Base-by-base conservation (phyloP, 2,888 invertebrate genomes). In the Leucophenga maculata region DNA sequence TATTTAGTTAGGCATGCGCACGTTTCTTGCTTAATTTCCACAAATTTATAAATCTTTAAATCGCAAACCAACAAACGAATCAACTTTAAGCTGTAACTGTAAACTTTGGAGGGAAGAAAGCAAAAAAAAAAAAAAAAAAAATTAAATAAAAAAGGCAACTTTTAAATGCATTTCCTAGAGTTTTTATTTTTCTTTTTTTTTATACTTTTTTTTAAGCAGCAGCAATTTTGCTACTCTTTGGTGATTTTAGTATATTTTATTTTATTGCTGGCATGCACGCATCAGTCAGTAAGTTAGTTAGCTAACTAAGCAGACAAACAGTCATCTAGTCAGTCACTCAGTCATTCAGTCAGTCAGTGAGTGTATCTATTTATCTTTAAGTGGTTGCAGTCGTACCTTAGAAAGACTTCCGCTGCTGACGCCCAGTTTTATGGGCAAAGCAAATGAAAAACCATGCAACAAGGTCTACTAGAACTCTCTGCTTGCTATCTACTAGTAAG, bases 381-480 rank as follows among this genome's bases (percentile, higher is more conserved):
- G 26, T 26, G 26, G 26, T 26, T 26, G 26, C 26, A 26, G 4
- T 26, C 26, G 39, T 6, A 39, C 39, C 11, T 39, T 39, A 39
- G 39, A 11, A 39, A 39, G 39, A 39, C 39, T 39, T 39, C 39
- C 39, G 39, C 39, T 39, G 39, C 39, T 39, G 8, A 39, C 82
- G 83, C 82, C 80, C 81, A 83, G 74, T 83, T 77, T 70, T 54
- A 54, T 79, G 78, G 80, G 73, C 74, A 31, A 39, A 66, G 39
- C 52, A 65, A 60, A 69, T 20, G 60, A 72, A 72, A 69, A 78
- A 74, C 71, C 77, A 84, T 83, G 84, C 26, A 26, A 26, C 26
- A 26, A 26, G 26, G 26, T 26, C 26, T 39, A 39, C 32, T 39
- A 39, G 39, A 39, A 39, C 11, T 39, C 39, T 6, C 4, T 26